Evolutionary conservation across 2,797 vertebrate species (phyloP).

Genomic region (Austrolebias charrua): DNA sequence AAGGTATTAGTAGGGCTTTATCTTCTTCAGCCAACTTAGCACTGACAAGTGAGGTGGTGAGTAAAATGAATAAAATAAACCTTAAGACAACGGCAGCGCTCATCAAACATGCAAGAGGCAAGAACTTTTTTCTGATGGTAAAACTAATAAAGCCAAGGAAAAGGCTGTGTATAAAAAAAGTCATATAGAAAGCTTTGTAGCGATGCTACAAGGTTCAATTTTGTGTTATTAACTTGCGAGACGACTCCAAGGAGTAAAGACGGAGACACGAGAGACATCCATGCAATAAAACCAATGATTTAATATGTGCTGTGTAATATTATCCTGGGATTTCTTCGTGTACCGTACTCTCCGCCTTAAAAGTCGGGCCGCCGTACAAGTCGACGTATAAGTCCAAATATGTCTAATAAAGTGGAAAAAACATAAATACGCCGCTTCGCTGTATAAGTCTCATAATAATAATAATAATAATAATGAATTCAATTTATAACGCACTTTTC

Average conservation of each 20-base stretch:
- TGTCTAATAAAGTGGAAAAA: no score
- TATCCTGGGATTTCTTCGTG: constrained; percentile 8
- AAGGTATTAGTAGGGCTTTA: constrained; percentile 38
- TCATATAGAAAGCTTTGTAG: constrained; percentile 5
- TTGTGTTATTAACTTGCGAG: constrained; percentile 48
- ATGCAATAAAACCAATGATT: constrained; percentile 47
- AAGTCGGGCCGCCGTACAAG: no score
- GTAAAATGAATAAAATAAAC: constrained; percentile 41
- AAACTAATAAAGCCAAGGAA: constrained; percentile 34
- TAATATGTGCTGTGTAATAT: constrained; percentile 43
- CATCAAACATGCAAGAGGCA: neutral
- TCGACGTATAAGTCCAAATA: no score
- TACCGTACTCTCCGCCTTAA: no score
- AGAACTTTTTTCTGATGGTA: constrained; percentile 4
- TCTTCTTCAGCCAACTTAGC: constrained; percentile 52
- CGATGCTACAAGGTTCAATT: constrained; percentile 3
- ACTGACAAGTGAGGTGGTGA: constrained; percentile 49
- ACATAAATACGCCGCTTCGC: no score
- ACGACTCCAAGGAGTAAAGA: constrained; percentile 21
- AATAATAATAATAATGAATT: no score
- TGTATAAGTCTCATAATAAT: no score
- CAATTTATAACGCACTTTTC: no score
- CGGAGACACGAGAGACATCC: constrained; percentile 27
- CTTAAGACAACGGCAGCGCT: constrained; percentile 2
- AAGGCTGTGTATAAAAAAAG: constrained; percentile 2